Evolutionary conservation across 2,888 invertebrate species (phyloP).

Genomic region (Willowsia nigromaculata): DNA sequence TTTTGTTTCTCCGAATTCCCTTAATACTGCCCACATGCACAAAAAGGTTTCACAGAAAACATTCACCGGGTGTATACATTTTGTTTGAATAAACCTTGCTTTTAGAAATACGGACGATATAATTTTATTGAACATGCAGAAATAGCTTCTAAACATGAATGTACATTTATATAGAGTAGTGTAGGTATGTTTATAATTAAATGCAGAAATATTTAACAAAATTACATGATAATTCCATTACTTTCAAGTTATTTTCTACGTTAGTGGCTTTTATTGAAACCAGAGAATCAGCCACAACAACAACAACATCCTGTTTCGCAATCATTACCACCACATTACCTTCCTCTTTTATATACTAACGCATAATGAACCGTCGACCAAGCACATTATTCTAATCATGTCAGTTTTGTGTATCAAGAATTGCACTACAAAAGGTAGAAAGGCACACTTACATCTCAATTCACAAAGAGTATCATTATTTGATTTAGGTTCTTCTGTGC

Average conservation of each 20-base stretch:
- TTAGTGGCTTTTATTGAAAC: constrained; percentile 72
- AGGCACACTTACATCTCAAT: background rate
- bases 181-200: background rate
- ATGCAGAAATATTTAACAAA: background rate
- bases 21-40: too few species aligned
- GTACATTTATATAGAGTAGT: background rate
- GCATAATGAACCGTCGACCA: background rate
- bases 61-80: too few species aligned
- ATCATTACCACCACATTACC: background rate
- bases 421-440: background rate
- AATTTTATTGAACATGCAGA: too few species aligned
- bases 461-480: background rate
- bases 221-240: constrained; percentile 78
- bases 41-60: too few species aligned
- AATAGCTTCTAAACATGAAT: too few species aligned
- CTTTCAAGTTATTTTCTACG: constrained; percentile 65
- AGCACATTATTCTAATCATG: background rate
- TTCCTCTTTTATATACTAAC: background rate
- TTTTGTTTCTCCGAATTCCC: too few species aligned
- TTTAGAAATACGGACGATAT: too few species aligned
- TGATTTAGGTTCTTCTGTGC: background rate
- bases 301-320: constrained; percentile 34
- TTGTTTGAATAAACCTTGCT: too few species aligned
- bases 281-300: constrained; percentile 49
- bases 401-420: background rate